phyloP scores from a whole-genome alignment of 30 jellyfish, hydroid and myxozoan genomes.

The Nemopilema nomurai region DNA sequence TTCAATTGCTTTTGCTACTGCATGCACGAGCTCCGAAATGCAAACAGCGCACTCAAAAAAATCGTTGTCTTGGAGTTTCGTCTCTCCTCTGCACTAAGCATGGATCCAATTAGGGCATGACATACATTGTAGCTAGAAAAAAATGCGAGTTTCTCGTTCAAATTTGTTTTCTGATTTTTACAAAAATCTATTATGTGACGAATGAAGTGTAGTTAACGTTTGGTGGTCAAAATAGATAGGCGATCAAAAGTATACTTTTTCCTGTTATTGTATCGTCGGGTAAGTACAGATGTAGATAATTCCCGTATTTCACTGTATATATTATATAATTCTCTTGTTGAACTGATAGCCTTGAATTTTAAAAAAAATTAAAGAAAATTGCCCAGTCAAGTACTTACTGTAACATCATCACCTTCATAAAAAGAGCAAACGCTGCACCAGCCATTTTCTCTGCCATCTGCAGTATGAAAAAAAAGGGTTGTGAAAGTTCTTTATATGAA shows the following conservation, averaged over 20 bases:
- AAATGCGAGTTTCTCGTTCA: background rate
- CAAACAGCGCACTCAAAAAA: constrained; percentile 2
- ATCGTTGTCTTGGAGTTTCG: background rate
- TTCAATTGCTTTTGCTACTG: background rate
- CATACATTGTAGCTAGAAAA: background rate
- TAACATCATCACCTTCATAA: background rate
- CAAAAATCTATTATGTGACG: background rate
- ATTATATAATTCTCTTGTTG: background rate
- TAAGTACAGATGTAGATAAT: background rate
- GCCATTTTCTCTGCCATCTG: background rate
- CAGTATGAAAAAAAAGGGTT: background rate
- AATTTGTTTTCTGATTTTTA: background rate
- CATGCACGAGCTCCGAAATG: constrained; percentile 1
- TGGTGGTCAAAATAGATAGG: background rate
- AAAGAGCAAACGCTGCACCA: background rate
- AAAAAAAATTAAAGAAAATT: background rate
- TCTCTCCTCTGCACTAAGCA: background rate
- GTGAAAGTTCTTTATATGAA: background rate
- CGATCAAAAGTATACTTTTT: background rate
- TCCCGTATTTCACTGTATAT: background rate
- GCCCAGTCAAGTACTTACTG: background rate
- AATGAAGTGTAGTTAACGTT: too few species aligned
- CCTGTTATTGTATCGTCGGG: background rate
- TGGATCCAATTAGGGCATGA: constrained; percentile 5
- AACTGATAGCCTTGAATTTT: background rate